These are phyloP conservation scores for Tachina grossa DNA, from an alignment of 2,888 invertebrate species.

Conservation along the genomic window DNA sequence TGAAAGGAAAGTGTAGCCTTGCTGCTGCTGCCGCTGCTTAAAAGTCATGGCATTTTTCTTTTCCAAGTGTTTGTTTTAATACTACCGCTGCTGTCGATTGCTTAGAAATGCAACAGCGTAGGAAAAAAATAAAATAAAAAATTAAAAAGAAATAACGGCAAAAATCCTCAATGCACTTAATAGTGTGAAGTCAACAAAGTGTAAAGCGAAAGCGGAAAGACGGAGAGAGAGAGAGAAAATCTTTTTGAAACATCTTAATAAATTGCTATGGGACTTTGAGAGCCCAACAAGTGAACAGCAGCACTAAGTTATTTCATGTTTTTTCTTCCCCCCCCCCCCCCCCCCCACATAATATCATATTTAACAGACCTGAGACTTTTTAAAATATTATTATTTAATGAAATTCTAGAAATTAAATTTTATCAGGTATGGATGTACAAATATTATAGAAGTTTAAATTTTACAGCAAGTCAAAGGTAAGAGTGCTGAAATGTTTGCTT, in stretches of 20 bases:
- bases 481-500: not conserved
- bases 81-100: constrained; percentile 47
- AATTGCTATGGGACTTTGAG: constrained; percentile 82
- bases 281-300: constrained; percentile 74
- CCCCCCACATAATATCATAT: constrained; percentile 16
- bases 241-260: constrained; percentile 82
- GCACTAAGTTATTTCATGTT: constrained; percentile 66
- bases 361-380: constrained; percentile 27
- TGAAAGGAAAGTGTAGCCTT: not conserved
- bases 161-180: constrained; percentile 74
- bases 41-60: constrained; percentile 36
- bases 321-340: not conserved
- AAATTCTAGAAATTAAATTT: constrained; percentile 6
- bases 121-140: constrained; percentile 7
- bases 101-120: constrained; percentile 39
- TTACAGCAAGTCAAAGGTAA: constrained; percentile 7
- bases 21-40: not conserved
- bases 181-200: constrained; percentile 81
- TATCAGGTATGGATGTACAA: not conserved
- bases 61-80: constrained; percentile 45
- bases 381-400: constrained; percentile 32
- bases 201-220: constrained; percentile 75
- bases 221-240: constrained; percentile 75
- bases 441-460: not conserved
- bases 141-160: not conserved